Conservation (phyloP, 2,888 invertebrate genomes). For the Apamea crenata region DNA sequence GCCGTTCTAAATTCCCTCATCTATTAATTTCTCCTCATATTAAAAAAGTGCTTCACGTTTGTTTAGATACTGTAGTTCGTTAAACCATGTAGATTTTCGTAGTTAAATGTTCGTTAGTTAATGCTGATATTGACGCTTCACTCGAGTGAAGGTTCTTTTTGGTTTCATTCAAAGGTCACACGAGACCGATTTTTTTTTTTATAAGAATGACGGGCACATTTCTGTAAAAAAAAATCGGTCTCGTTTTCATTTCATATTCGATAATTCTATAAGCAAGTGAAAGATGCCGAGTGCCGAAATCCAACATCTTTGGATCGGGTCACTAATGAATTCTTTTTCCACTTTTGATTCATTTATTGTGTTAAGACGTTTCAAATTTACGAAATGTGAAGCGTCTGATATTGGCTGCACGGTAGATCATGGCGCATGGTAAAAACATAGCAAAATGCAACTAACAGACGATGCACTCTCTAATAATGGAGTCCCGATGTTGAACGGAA, state of each 20-base stretch:
- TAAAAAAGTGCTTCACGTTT: neutral
- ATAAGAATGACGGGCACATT: no score
- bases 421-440: neutral
- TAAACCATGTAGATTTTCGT: neutral
- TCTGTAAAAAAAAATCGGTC: no score
- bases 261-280: neutral
- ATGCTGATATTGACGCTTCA: neutral
- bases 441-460: neutral
- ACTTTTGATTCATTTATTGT: neutral
- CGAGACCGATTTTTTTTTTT: neutral
- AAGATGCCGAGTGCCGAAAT: neutral
- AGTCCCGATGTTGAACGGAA: slow-evolving; percentile 14
- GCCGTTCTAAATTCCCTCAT: neutral
- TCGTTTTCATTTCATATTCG: neutral
- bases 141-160: neutral
- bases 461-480: neutral
- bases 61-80: neutral
- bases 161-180: neutral
- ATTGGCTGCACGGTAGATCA: neutral
- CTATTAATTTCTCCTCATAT: no score
- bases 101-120: neutral
- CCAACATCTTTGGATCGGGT: neutral
- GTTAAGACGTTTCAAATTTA: neutral
- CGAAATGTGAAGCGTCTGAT: neutral
- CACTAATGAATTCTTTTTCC: neutral